Conservation (phyloP, 2,888 invertebrate genomes). For the Polydrusus pterygomalis region DNA sequence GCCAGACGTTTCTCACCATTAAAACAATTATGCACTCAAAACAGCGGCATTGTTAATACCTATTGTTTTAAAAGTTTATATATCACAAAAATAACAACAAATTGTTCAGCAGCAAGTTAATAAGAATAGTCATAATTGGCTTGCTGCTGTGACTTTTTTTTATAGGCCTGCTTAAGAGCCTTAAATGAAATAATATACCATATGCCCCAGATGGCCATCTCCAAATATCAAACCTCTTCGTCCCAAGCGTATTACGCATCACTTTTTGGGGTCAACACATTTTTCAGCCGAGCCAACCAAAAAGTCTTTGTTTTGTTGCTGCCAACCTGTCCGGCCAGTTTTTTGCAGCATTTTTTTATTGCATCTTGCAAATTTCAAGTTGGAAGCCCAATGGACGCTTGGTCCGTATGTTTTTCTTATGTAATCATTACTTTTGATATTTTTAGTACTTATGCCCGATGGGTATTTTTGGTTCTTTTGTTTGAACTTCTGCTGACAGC, state of each 20-base stretch:
- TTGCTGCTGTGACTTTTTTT: too few relatives aligned
- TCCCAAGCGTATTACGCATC: conserved; percentile 36
- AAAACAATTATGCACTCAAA: too few relatives aligned
- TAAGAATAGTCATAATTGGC: too few relatives aligned
- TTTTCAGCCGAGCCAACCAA: conserved; percentile 34
- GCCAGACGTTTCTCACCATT: too few relatives aligned
- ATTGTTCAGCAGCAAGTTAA: too few relatives aligned
- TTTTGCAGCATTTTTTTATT: conserved; percentile 32
- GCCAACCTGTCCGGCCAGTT: conserved; percentile 43
- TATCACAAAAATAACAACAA: too few relatives aligned
- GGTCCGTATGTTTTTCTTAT: conserved; percentile 27
- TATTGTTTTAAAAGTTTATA: too few relatives aligned
- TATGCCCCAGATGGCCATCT: neutral
- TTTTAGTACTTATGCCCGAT: neutral
- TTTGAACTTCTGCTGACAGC: neutral
- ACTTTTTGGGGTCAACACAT: conserved; percentile 43
- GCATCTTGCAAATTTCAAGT: conserved; percentile 39
- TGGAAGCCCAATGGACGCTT: conserved; percentile 32
- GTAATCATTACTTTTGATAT: conserved; percentile 29
- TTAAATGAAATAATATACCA: too few relatives aligned
- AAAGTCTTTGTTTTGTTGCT: conserved; percentile 46
- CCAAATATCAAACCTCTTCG: conserved; percentile 14
- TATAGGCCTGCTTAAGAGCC: too few relatives aligned
- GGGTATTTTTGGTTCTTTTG: neutral
- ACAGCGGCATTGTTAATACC: too few relatives aligned